These are phyloP conservation scores for Muricea muricata DNA, from an alignment of 92 coral and sea anemone species.

Conservation along the genomic window DNA sequence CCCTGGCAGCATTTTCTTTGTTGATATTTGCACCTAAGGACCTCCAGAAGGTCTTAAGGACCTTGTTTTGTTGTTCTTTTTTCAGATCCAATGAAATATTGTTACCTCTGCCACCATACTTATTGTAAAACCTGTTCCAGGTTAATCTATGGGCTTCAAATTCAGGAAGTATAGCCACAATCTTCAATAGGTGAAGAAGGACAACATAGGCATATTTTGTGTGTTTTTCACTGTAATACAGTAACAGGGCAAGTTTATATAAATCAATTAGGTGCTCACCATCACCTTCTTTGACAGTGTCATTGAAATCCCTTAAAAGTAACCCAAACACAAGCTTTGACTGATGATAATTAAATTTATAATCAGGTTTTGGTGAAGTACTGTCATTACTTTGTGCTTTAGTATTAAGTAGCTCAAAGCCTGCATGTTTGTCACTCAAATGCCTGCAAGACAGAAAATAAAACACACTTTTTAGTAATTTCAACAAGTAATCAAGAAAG, in stretches of 20 bases:
- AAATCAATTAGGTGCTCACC: slow-evolving; percentile 59
- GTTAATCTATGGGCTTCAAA: slow-evolving; percentile 60
- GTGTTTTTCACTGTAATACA: slow-evolving; percentile 52
- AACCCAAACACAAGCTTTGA: slow-evolving; percentile 26
- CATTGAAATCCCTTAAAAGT: slow-evolving; percentile 11
- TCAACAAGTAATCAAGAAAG: too few species aligned
- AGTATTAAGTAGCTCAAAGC: slow-evolving; percentile 13
- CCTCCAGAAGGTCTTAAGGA: slow-evolving; percentile 62
- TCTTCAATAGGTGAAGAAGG: slow-evolving; percentile 43
- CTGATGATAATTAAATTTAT: slow-evolving; percentile 40
- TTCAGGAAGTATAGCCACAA: slow-evolving; percentile 56
- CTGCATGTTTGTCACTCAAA: slow-evolving; percentile 50
- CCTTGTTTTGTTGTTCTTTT: slow-evolving; percentile 50
- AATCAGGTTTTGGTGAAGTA: slow-evolving; percentile 8
- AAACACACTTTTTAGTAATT: not conserved
- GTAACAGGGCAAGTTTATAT: slow-evolving; percentile 59
- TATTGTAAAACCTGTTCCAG: slow-evolving; percentile 69
- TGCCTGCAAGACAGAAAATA: slow-evolving; percentile 36
- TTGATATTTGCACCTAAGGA: slow-evolving; percentile 57
- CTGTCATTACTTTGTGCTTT: not conserved
- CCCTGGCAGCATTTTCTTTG: slow-evolving; percentile 53
- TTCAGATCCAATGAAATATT: slow-evolving; percentile 65
- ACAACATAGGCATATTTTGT: slow-evolving; percentile 39
- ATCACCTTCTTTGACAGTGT: slow-evolving; percentile 38
- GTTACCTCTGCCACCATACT: slow-evolving; percentile 61